Evolutionary conservation across 2,113 vertebrate genomes (phyloP).

Genomic region (Halcyon malimbica): DNA sequence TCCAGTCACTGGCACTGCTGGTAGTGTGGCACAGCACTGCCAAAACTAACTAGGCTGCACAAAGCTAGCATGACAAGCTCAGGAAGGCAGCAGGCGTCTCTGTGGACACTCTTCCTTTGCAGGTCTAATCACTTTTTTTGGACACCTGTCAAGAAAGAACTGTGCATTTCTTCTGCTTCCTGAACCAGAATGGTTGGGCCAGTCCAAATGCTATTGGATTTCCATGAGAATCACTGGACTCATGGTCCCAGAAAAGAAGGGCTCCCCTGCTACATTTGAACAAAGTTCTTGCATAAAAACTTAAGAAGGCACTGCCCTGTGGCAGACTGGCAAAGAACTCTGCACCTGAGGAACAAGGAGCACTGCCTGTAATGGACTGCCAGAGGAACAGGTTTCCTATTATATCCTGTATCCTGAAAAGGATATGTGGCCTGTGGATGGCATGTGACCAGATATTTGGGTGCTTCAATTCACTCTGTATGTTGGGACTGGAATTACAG

Average conservation of each 20-base stretch:
- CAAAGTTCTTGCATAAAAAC: neutral
- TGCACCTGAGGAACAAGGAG: neutral
- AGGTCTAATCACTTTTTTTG: neutral
- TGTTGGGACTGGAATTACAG: neutral
- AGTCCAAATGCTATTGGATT: too few species aligned
- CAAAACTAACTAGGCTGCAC: neutral
- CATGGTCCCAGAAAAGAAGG: neutral
- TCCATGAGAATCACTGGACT: neutral
- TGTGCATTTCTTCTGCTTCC: neutral
- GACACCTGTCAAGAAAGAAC: neutral
- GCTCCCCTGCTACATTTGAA: neutral
- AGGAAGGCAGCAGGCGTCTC: neutral
- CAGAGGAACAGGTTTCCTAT: rapidly evolving
- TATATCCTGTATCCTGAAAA: neutral
- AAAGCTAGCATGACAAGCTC: rapidly evolving
- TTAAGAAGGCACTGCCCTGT: neutral
- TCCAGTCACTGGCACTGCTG: neutral
- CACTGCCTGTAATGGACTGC: neutral
- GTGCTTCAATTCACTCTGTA: neutral
- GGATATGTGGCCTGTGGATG: rapidly evolving
- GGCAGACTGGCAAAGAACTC: neutral
- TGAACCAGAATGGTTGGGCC: neutral
- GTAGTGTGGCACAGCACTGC: neutral
- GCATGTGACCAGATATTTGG: neutral
- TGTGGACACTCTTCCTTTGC: neutral